Conservation (phyloP, 2,888 invertebrate species). For the Globia sparganii region DNA sequence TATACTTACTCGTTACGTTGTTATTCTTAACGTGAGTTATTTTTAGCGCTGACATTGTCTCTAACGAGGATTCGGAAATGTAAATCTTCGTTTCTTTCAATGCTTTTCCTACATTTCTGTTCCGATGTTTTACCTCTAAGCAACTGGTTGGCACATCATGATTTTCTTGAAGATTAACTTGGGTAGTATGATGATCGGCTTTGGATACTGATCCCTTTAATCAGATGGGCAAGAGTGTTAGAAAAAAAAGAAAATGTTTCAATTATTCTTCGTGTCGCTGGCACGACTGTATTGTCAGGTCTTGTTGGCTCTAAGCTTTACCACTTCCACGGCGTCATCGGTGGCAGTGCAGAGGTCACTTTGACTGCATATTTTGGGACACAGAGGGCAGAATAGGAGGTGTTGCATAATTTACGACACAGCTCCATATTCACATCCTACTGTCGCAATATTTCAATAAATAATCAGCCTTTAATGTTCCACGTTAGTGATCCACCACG, state of each 20-base stretch:
- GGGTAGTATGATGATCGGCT: background rate
- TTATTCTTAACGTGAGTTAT: slow-evolving; percentile 1
- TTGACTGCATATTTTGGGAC: too few species aligned
- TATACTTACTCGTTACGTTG: background rate
- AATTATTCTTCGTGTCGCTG: background rate
- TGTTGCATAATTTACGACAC: too few species aligned
- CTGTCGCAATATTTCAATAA: too few species aligned
- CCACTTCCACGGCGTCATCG: too few species aligned
- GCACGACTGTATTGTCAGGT: too few species aligned
- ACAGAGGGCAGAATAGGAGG: too few species aligned
- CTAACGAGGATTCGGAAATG: background rate
- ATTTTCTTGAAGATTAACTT: background rate
- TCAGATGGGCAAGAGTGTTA: background rate
- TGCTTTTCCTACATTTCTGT: background rate
- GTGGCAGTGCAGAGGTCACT: too few species aligned
- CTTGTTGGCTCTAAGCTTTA: too few species aligned
- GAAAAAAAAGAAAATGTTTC: background rate
- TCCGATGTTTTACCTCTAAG: background rate
- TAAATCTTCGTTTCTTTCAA: slow-evolving; percentile 9
- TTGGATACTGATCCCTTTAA: background rate
- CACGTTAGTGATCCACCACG: too few species aligned
- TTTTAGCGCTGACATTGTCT: background rate
- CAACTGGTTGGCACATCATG: background rate
- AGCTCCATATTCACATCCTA: too few species aligned
- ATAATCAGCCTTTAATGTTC: too few species aligned